Evolutionary conservation across 1,140 invertebrate species (phyloP).

Genomic region (Onthophagus taurus): DNA sequence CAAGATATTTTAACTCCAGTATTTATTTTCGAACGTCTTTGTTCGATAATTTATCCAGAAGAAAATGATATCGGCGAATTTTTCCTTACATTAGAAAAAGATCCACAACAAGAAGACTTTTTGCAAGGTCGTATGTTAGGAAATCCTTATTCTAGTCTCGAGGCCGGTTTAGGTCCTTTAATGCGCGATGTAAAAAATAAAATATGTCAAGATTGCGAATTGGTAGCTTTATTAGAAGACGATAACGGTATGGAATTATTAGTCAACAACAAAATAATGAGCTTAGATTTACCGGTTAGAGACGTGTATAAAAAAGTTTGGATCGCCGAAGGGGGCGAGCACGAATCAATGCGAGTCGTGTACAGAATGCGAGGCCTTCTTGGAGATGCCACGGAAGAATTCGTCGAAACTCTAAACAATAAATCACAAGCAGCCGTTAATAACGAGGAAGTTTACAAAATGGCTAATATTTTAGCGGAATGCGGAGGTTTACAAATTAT

Average conservation of each 20-base stretch:
- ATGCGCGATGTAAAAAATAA: conserved; percentile 99
- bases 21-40: conserved; percentile 94
- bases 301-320: conserved; percentile 86
- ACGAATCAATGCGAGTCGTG: conserved; percentile 95
- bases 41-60: conserved; percentile 95
- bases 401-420: conserved; percentile 88
- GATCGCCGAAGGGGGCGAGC: conserved; percentile 75
- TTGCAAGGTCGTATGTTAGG: conserved; percentile 92
- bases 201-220: conserved; percentile 94
- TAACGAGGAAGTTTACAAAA: conserved; percentile 86
- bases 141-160: conserved; percentile 92
- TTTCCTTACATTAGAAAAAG: conserved; percentile 92
- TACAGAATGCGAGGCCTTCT: conserved; percentile 95
- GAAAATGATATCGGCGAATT: conserved; percentile 96
- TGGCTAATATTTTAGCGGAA: conserved; percentile 61
- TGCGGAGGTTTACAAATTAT: conserved; percentile 79
- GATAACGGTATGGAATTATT: conserved; percentile 98
- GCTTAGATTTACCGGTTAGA: conserved; percentile 88
- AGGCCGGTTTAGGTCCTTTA: conserved; percentile 86
- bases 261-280: conserved; percentile 99
- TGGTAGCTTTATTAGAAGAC: conserved; percentile 91
- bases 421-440: conserved; percentile 85
- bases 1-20: conserved; percentile 93
- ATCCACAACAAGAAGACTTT: conserved; percentile 98
- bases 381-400: conserved; percentile 97